Percentiles rank a stretch among this genome's conserved stretches.
Conservation (phyloP, 2,797 vertebrate species). For the Mionectes olivaceus region DNA sequence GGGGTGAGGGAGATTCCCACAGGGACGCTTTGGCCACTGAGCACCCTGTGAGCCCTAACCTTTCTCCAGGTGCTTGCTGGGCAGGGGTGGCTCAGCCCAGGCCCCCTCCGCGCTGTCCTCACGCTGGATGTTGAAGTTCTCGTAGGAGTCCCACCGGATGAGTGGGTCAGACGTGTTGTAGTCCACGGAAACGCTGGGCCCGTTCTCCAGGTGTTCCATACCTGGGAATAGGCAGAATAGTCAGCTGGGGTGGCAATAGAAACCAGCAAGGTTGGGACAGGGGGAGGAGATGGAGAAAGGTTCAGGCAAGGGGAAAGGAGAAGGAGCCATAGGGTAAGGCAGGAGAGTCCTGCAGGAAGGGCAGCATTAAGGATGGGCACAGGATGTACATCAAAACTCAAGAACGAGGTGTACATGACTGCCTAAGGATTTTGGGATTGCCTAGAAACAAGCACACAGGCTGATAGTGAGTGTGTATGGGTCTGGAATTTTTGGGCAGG, state of each 20-base stretch:
- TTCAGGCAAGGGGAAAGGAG: neutral
- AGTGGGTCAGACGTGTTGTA: constrained; percentile 96
- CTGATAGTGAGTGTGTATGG: neutral
- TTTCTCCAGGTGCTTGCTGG: constrained; percentile 38
- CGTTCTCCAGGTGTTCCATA: constrained; percentile 93
- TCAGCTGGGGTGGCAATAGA: neutral
- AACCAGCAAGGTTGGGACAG: accelerated
- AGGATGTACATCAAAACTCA: neutral
- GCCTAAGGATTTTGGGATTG: neutral
- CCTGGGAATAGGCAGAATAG: constrained; percentile 70
- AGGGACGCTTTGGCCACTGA: neutral
- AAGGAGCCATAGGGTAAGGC: neutral
- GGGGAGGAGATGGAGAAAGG: neutral
- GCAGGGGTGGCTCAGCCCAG: constrained; percentile 31
- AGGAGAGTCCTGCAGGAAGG: neutral
- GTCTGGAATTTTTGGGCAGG: neutral
- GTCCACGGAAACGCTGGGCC: constrained; percentile 94
- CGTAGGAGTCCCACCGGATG: constrained; percentile 96
- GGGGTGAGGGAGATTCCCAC: neutral
- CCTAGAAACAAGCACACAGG: neutral
- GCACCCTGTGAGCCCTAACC: neutral
- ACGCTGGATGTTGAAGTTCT: constrained; percentile 84
- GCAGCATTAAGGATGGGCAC: neutral
- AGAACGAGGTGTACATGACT: neutral
- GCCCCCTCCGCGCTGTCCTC: constrained; percentile 85